Base-by-base conservation (phyloP, 1,140 invertebrate genomes). In the Antheraea pernyi region DNA sequence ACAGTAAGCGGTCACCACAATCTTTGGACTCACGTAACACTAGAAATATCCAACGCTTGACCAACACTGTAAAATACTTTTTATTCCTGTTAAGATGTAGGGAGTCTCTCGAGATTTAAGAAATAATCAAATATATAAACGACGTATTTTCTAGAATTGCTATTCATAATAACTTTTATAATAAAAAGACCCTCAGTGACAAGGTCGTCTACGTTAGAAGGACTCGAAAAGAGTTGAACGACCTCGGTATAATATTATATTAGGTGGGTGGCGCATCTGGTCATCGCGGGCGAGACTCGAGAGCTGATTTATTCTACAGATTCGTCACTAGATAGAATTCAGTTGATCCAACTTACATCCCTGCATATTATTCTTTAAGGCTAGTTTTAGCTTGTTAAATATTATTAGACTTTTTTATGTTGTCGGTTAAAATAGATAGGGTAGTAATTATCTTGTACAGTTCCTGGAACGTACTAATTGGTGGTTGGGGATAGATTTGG, bases 51-150 rank as follows among this genome's bases (percentile, higher is more conserved):
- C 1, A 30, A 1, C 22, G 22, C 22, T 30, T 30, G 22, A 30
- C 22, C 4, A 30, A 30, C 22, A 30, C 22, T 30, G 4, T 30
- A 30, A 30, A 30, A 30, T n/a, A n/a, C n/a, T n/a, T n/a, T n/a
- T n/a, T n/a, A n/a, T n/a, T n/a, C n/a, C n/a, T n/a, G n/a, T n/a
- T n/a, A n/a, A n/a, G n/a, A n/a, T n/a, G n/a, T n/a, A n/a, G n/a
- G n/a, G n/a, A n/a, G n/a, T n/a, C n/a, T n/a, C 22, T 30, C 1
- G 22, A 30, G 39, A 42, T 8, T 42, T 42, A 11, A 11, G 11
- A 42, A 11, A 10, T 42, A 8, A 65, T 73, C 72, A 42, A 42
- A 42, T 42, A 10, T 4, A 42, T 42, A 7, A 7, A 42, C 39
- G 8, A 11, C 8, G 39, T 42, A 42, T 10, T 42, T 42, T 11